Base-by-base conservation (phyloP, 2,797 vertebrate genomes). In the Nyctalus aviator region DNA sequence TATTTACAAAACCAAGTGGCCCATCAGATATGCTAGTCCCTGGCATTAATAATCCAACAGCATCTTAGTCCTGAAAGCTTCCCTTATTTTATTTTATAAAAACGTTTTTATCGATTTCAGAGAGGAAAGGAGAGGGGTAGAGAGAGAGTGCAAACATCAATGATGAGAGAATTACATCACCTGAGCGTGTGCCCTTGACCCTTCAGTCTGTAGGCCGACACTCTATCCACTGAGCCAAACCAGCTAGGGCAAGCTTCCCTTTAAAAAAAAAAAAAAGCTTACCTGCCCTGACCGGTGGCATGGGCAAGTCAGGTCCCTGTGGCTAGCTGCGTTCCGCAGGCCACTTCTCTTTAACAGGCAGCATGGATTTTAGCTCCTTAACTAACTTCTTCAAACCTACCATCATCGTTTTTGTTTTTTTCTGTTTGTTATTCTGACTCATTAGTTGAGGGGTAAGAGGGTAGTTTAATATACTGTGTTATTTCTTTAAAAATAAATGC, bases 401-500 rank as follows among this genome's bases (percentile, higher is more conserved):
- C 3, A 32, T 27, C 75, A 53, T 25, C 53, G 11, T 3, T 15
- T 72, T 89, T 59, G 66, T 57, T 32, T 68, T 68, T 35, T 5
- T 10, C 75, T 72, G 23, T 64, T 86, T 91, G 14, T 82, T 57
- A 27, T 30, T 48, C 46, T 87, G 59, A 71, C 5, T 21, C 14
- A 27, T 69, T 82, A 82, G 78, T 55, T 44, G 25, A 30, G 77
- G 46, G 35, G 23, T 73, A 41, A 35, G n/a, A 86, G 25, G 35
- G 44, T 53, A 12, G 23, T 71, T 82, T 73, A 90, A 37, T n/a
- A 46, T 35, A 4, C 62, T 86, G 18, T 55, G 25, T 72, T 37
- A 32, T 95, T 41, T 86, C 27, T 62, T 94, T 93, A 64, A 81
- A 84, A 94, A 69, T 82, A 62, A 93, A 44, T 32, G 57, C 46